Base-by-base conservation (phyloP, 2,113 vertebrate genomes). In the Siniperca chuatsi region DNA sequence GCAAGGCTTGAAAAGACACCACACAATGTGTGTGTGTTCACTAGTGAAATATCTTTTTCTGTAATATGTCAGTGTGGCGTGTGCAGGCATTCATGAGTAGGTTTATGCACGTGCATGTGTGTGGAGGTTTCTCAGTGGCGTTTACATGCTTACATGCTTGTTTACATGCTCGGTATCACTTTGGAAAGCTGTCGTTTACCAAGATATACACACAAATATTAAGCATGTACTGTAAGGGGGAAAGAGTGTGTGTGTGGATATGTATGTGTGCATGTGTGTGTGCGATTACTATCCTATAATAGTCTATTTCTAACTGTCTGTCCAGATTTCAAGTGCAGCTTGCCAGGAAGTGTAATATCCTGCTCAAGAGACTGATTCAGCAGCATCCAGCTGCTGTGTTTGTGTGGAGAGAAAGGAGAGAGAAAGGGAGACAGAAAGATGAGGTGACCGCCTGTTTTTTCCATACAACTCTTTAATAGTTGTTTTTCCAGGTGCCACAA, bases 261-360 rank as follows among this genome's bases (percentile, higher is more conserved):
- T 74, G 44, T 87, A 15, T 72, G 62, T 44, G 67, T 58, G 84
- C 6, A 8, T 33, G 21, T 62, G n/a, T 79, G 55, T 75, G 79
- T 57, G 48, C 0, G n/a, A 77, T 87, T 84, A 60, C 48, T 50
- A 40, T 73, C 71, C 83, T 78, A 5, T 75, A 78, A 73, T 72
- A 78, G 67, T 78, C 57, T 69, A 86, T 87, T 89, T 91, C 78
- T 77, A 79, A 79, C 78, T 75, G 78, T 82, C 84, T 74, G 52
- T 89, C 62, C 69, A 81, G 77, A 88, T 85, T 89, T 88, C 50
- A 90, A 89, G 66, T 82, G 68, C 74, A 89, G 66, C 75, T 80
- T 89, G 81, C 81, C 89, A 93, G 88, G 85, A 90, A 92, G 88
- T 87, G 81, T 73, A 79, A 87, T 89, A 89, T 93, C 92, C 93